Base-by-base conservation (phyloP, 2,797 vertebrate species). In the Eurystomus glaucurus region DNA sequence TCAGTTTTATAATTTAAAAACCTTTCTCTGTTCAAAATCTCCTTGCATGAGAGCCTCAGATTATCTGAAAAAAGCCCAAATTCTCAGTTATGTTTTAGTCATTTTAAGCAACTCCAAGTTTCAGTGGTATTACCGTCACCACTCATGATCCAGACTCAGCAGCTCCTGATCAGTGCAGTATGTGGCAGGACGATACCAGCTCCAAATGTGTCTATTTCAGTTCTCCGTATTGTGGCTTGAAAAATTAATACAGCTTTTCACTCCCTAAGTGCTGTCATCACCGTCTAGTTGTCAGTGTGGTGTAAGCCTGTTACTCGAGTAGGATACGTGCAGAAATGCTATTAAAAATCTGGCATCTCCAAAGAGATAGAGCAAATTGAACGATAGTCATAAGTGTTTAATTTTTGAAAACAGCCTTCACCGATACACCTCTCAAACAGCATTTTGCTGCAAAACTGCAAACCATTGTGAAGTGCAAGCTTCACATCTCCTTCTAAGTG, bases 281-380 rank as follows among this genome's bases (percentile, higher is more conserved):
- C 43, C 1, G 8, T 70, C 58, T 68, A 61, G 46, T 81, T 94
- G 66, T 62, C 43, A 85, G 80, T 19, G 25, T 41, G 31, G 48
- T 76, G 96, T 64, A 58, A 75, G 62, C 62, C 46, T 74, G 45
- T 71, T 82, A 51, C 33, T 85, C 35, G 48, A 57, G 48, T 31
- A 55, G 35, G 65, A 87, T 45, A 50, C 19, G 8, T 37, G 55
- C 64, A 93, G 64, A 88, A 88, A 80, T 81, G 37, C 45, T 91
- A 74, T 87, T 83, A 61, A 94, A 92, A 95, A 84, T 54, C 61
- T 64, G n/a, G 13, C 11, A 26, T 89, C 72, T 90, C 33, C 20
- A 80, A 61, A 89, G 51, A 66, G 37, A 37, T 19, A 58, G 33
- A 81, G 61, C 8, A 90, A 93, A 81, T 37, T 20, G 8, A 80